phyloP scores from a whole-genome alignment of 2,113 vertebrate genomes.

The Prunella himalayana region DNA sequence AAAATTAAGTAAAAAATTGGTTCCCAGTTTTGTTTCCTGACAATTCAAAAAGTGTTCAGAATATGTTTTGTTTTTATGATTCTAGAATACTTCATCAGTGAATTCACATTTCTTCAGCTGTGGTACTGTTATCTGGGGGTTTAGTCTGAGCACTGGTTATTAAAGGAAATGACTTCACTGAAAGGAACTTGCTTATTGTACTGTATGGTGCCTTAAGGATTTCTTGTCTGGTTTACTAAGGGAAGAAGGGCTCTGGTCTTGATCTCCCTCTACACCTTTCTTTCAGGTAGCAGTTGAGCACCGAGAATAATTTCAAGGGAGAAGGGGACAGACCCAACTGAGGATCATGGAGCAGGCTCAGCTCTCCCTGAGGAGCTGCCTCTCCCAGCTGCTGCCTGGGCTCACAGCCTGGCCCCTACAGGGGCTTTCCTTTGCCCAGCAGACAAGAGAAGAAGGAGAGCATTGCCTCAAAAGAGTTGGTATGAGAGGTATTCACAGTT shows the following conservation, averaged over 20 bases:
- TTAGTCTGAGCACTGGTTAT: not conserved
- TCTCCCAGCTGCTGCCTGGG: not conserved
- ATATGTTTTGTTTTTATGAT: not conserved
- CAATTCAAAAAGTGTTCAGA: not conserved
- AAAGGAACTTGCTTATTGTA: not conserved
- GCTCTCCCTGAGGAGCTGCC: not conserved
- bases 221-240: not conserved
- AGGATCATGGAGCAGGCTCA: not conserved
- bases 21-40: not conserved
- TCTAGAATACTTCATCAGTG: not conserved
- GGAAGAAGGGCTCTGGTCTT: not conserved
- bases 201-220: not conserved
- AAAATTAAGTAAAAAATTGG: not conserved
- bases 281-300: not conserved
- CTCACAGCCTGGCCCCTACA: not conserved
- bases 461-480: not conserved
- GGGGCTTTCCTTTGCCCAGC: not conserved
- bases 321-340: not conserved
- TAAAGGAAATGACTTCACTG: not conserved
- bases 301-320: not conserved
- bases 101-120: not conserved
- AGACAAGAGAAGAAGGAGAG: accelerated
- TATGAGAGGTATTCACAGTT: not conserved
- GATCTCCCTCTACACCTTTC: not conserved
- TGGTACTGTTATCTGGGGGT: not conserved